A percentile compares a stretch with the other conserved stretches of the same genome.
Conservation (phyloP, 2,113 vertebrate species). For the Chitala chitala region DNA sequence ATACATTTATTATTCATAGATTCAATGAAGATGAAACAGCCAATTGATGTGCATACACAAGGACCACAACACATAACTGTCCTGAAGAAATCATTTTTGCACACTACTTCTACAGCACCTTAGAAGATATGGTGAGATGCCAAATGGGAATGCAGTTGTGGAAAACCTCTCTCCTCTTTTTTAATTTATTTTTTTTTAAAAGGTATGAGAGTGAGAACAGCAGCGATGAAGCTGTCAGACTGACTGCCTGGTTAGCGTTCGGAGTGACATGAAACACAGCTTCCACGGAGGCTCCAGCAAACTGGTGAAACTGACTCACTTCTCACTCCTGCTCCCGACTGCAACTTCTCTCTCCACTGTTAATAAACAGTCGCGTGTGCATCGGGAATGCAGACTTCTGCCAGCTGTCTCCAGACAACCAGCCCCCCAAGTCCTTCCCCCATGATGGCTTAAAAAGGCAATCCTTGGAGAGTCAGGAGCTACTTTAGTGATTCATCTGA, state of each 20-base stretch:
- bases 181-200: too few species aligned
- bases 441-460: conserved; percentile 63
- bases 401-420: conserved; percentile 29
- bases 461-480: conserved; percentile 26
- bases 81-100: background rate
- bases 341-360: background rate
- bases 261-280: background rate
- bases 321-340: background rate
- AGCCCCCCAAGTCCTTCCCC: conserved; percentile 23
- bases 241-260: background rate
- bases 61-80: background rate
- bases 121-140: background rate
- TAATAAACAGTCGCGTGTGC: conserved; percentile 34
- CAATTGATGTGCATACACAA: background rate
- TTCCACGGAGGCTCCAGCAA: background rate
- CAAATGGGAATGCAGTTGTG: background rate
- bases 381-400: conserved; percentile 37
- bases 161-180: background rate
- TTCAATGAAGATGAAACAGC: background rate
- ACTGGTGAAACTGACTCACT: conserved; percentile 2
- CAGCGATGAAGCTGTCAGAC: too few species aligned
- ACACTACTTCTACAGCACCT: background rate
- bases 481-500: conserved; percentile 29
- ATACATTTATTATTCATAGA: background rate
- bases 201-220: too few species aligned